Evolutionary conservation across 1,140 invertebrate species (phyloP), one percentile per base, ranked within the genome.

Genomic region (Danaus plexippus): DNA sequence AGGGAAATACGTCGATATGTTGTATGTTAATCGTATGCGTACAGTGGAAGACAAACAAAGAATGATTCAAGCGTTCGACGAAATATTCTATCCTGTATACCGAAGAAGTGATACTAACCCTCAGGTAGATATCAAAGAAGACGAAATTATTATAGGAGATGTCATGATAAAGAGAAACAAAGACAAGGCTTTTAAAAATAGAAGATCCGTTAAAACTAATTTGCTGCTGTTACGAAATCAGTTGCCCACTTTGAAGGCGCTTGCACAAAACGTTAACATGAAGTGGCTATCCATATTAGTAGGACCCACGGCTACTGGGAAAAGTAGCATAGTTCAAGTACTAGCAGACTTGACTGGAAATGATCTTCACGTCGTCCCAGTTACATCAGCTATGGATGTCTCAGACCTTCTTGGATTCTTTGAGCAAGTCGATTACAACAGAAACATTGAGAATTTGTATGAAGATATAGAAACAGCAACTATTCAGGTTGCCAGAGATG

Each of bases 331-430:
- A 1, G 91, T 98, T 13, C 91, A 92, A 75, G 87, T 94, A 12
- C 80, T 98, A 18, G 91, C 97, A 0, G 88, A 91, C 62, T 73
- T 98, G 3, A 89, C 90, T 1, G 95, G 95, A 1, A 90, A 92
- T 61, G 88, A 91, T 52, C 87, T 99, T 2, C 89, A 92, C 66
- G 92, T 94, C 1, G 85, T 99, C 54, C 90, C 92, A n/a, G 92
- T 98, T 11, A 98, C 96, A 75, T 94, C 95, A 42, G 92, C 95
- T 44, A 98, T 97, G 92, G 97, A 99, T 75, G 97, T 97, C 0
- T 96, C 94, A 0, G 97, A 99, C 80, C 91, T 99, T 47, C 89
- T 99, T 6, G 97, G 97, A 50, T 96, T 96, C 43, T 99, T 98
- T 84, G 97, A 99, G 90, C 97, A 99, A 90, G 94, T 97, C 65